Percentiles rank a stretch among this genome's conserved stretches.
Conservation (phyloP, 2,888 invertebrate species). For the Panorpa germanica region DNA sequence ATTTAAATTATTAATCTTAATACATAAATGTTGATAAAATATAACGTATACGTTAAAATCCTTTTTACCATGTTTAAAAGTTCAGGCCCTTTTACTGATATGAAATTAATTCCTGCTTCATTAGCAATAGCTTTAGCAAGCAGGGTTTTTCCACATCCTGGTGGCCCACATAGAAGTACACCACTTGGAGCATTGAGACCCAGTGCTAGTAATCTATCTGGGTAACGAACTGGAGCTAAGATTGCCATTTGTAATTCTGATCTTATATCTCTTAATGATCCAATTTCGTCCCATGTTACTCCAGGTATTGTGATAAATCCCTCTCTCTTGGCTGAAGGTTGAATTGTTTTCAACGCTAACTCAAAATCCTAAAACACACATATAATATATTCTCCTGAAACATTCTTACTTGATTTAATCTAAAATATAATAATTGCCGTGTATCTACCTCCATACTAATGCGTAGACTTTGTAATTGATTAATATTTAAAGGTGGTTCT, state of each 20-base stretch:
- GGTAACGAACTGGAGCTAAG: slow-evolving; percentile 77
- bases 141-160: slow-evolving; percentile 91
- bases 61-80: slow-evolving; percentile 77
- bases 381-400: too few species aligned
- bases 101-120: slow-evolving; percentile 96
- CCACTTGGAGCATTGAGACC: slow-evolving; percentile 74
- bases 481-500: slow-evolving; percentile 35
- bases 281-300: slow-evolving; percentile 93
- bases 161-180: slow-evolving; percentile 88
- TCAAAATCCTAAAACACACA: too few species aligned
- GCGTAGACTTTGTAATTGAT: slow-evolving; percentile 41
- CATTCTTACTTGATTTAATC: too few species aligned
- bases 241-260: slow-evolving; percentile 83
- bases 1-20: slow-evolving; percentile 7
- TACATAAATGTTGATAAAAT: slow-evolving; percentile 8
- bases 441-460: slow-evolving; percentile 49
- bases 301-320: slow-evolving; percentile 96
- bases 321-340: slow-evolving; percentile 89
- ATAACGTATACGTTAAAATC: slow-evolving; percentile 1
- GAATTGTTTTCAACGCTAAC: slow-evolving; percentile 59
- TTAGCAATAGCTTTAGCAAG: slow-evolving; percentile 97
- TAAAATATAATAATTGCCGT: too few species aligned
- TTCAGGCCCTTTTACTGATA: slow-evolving; percentile 97
- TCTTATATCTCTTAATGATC: slow-evolving; percentile 72
- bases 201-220: slow-evolving; percentile 56